Base-by-base conservation (phyloP, 2,888 invertebrate species). In the Rhimphoctona megacephalus region DNA sequence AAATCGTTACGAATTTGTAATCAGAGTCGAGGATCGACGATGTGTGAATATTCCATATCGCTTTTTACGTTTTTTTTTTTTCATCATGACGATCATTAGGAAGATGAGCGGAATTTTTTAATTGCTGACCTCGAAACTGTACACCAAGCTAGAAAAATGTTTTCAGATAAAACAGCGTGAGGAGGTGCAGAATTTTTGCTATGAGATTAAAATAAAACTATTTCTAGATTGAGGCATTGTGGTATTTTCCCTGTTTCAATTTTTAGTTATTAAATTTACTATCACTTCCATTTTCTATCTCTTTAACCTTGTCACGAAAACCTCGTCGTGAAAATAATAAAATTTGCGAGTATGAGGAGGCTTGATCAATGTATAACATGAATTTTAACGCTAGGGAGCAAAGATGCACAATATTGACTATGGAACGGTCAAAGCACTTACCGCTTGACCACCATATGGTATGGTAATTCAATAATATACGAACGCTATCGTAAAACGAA, bases 401-500 rank as follows among this genome's bases (percentile, higher is more conserved):
- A 30, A 78, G 52, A n/a, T 33, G 33, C 39, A 22, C 11, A 69
- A 39, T 39, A 30, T 79, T 33, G 67, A 52, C 25, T 30, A 54
- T 8, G 5, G 54, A 69, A 54, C 57, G 52, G 61, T 57, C 49
- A 79, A 79, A 69, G 79, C 69, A 79, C 79, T 67, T 25, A 54
- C 22, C 70, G 70, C 33, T 72, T 46, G 61, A 33, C 22, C 81
- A 36, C 30, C 17, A 19, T 49, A 46, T 73, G 72, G n/a, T 39
- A 73, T 52, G 30, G 52, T 81, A 73, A 81, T 52, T 81, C 64
- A 66, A 66, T 81, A 73, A 81, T 66, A 43, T 9, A 22, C 30
- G 30, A n/a, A 49, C 17, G 57, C 39, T 36, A 33, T 25, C n/a
- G 30, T 25, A 33, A 64, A 81, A 14, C 64, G 19, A 66, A 73